Evolutionary conservation across 1,140 invertebrate species (phyloP).

Genomic region (Sitobion miscanthi): DNA sequence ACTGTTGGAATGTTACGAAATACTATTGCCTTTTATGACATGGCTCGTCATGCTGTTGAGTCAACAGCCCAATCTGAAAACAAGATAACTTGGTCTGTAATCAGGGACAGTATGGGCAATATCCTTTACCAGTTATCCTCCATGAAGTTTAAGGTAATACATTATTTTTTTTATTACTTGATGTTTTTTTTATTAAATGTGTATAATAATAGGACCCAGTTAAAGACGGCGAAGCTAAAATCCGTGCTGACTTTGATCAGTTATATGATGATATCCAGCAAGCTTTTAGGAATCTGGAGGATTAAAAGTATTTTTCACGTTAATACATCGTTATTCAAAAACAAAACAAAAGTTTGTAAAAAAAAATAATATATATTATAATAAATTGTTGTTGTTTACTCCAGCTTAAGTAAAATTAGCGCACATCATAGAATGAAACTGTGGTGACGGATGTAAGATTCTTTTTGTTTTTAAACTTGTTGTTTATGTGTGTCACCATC

Average conservation of each 20-base stretch:
- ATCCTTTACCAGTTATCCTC: slow-evolving; percentile 97
- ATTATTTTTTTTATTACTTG: not conserved
- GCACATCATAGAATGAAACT: slow-evolving; percentile 54
- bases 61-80: slow-evolving; percentile 98
- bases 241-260: slow-evolving; percentile 96
- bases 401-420: slow-evolving; percentile 45
- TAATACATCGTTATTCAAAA: slow-evolving; percentile 46
- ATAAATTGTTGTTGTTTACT: slow-evolving; percentile 53
- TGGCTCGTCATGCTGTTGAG: slow-evolving; percentile 96
- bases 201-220: slow-evolving; percentile 82
- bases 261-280: slow-evolving; percentile 93
- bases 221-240: slow-evolving; percentile 96
- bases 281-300: slow-evolving; percentile 98
- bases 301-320: slow-evolving; percentile 70
- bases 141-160: slow-evolving; percentile 97
- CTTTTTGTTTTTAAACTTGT: slow-evolving; percentile 46
- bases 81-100: slow-evolving; percentile 98
- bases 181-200: slow-evolving; percentile 39
- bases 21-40: slow-evolving; percentile 98
- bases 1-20: slow-evolving; percentile 98
- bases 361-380: slow-evolving; percentile 47
- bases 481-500: slow-evolving; percentile 45
- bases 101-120: slow-evolving; percentile 94
- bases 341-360: slow-evolving; percentile 43
- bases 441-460: slow-evolving; percentile 52